Conservation (phyloP, 2,888 invertebrate species). For the Orthosia gracilis region DNA sequence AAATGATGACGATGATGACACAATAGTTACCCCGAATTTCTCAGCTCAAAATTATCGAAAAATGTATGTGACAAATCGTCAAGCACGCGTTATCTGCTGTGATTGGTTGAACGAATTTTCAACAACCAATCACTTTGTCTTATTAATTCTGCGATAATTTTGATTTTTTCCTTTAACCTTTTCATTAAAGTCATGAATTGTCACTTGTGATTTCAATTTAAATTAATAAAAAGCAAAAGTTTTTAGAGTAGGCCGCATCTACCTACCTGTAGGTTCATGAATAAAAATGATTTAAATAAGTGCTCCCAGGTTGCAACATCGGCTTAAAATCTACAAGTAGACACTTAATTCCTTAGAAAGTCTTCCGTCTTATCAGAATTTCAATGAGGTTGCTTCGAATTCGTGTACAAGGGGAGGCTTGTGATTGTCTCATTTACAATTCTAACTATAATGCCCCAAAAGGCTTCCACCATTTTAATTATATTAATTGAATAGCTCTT, state of each 20-base stretch:
- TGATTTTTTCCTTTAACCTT: not conserved
- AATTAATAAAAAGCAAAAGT: not conserved
- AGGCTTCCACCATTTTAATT: conserved; percentile 69
- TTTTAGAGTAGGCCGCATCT: not conserved
- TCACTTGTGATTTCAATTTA: too few relatives aligned
- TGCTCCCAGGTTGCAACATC: conserved; percentile 7
- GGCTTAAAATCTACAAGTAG: conserved; percentile 27
- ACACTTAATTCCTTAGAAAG: conserved; percentile 36
- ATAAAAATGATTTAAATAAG: conserved; percentile 15
- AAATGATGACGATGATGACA: too few relatives aligned
- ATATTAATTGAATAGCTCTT: conserved; percentile 72
- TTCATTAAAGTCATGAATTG: too few relatives aligned
- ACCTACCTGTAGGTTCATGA: not conserved
- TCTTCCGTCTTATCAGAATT: conserved; percentile 65
- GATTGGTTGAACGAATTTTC: too few relatives aligned
- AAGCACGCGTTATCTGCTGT: too few relatives aligned
- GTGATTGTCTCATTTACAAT: conserved; percentile 76
- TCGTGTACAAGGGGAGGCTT: conserved; percentile 69
- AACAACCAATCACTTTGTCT: too few relatives aligned
- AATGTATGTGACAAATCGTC: too few relatives aligned
- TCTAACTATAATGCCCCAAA: conserved; percentile 70
- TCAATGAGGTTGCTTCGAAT: conserved; percentile 70
- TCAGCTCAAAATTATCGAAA: too few relatives aligned
- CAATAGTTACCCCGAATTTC: too few relatives aligned
- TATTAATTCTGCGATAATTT: too few relatives aligned